phyloP scores from a whole-genome alignment of 2,797 vertebrate genomes.

The Urophycis tenuis region DNA sequence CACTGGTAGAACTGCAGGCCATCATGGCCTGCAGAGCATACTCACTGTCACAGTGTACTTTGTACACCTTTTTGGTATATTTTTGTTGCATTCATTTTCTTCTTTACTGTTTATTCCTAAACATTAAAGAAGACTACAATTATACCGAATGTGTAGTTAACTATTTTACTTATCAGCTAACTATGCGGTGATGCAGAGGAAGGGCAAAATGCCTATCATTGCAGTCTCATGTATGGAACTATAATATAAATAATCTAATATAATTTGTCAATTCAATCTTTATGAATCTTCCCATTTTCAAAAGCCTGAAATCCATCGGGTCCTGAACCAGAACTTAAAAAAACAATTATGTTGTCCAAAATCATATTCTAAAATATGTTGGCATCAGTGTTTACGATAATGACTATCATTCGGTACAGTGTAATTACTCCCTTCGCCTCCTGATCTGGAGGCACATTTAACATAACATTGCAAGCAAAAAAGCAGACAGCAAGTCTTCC shows the following conservation, averaged over 20 bases:
- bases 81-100: background rate
- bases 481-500: background rate
- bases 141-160: too few species aligned
- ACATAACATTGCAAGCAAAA: background rate
- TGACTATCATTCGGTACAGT: constrained; percentile 5
- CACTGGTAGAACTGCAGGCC: background rate
- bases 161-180: background rate
- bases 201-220: background rate
- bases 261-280: background rate
- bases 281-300: background rate
- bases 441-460: background rate
- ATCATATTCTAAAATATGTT: constrained; percentile 3
- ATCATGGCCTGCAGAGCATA: too few species aligned
- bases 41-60: too few species aligned
- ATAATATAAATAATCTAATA: background rate
- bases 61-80: background rate
- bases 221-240: background rate
- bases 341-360: constrained; percentile 4
- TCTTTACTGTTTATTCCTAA: background rate
- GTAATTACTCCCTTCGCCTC: constrained; percentile 1
- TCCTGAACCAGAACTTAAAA: constrained; percentile 1
- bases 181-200: background rate
- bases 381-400: constrained; percentile 6
- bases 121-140: too few species aligned
- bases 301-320: background rate